Evolutionary conservation across 2,888 invertebrate genomes (phyloP).

Genomic region (Pyrrhosoma nymphula): DNA sequence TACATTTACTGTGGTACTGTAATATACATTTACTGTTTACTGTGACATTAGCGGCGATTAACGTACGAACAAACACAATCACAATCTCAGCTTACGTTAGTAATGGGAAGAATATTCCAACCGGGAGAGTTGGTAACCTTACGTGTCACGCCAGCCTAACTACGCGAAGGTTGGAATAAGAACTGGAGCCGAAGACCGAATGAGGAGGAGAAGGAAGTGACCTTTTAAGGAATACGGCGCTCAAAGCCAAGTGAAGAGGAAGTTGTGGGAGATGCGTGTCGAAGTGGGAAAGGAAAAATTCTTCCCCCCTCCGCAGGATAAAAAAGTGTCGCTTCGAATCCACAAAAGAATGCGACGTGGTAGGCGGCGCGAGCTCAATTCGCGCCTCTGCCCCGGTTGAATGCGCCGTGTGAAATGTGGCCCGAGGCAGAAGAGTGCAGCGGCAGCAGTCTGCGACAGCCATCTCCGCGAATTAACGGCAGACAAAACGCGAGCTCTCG

Average conservation of each 20-base stretch:
- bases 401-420: neutral
- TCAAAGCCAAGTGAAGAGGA: neutral
- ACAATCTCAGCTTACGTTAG: too few species aligned
- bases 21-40: too few species aligned
- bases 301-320: neutral
- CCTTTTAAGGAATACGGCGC: neutral
- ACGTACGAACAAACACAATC: too few species aligned
- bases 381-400: neutral
- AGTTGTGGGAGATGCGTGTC: neutral
- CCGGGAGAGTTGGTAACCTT: too few species aligned
- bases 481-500: neutral
- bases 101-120: too few species aligned
- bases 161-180: neutral
- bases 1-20: too few species aligned
- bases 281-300: neutral
- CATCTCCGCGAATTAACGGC: neutral
- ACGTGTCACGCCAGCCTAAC: too few species aligned
- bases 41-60: too few species aligned
- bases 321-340: neutral
- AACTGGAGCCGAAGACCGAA: neutral
- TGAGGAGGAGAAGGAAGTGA: neutral
- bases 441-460: neutral
- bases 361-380: neutral
- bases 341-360: neutral
- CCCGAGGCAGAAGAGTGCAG: neutral